Evolutionary conservation across 2,113 vertebrate genomes (phyloP), one percentile per base, ranked within the genome.

Genomic region (Scytalopus superciliaris): DNA sequence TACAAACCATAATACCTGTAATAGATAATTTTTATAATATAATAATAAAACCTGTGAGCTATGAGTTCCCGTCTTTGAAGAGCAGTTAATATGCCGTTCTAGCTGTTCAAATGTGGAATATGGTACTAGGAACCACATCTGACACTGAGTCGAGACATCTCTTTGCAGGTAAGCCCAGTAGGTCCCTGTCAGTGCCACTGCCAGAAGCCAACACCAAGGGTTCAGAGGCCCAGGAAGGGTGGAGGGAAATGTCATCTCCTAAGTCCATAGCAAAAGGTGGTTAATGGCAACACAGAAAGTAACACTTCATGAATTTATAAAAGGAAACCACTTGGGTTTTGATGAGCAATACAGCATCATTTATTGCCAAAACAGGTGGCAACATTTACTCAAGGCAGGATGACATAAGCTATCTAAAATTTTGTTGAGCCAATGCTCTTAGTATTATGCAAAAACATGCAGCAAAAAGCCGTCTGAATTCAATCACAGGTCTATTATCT

Each of bases 261-360:
- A 44, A 22, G 30, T 77, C 42, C 5, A 14, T 7, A 37, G 60
- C 7, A 49, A 30, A 63, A 59, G 2, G 8, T 44, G 3, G 4
- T 33, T 72, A 86, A 31, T 14, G 12, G 23, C 27, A 69, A 18
- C 22, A 52, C 8, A 44, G 42, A 57, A 69, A 57, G 40, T 13
- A 56, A 33, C 2, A 10, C 4, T 17, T 60, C 13, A 47, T 9
- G 62, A 81, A 49, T 7, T 10, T 25, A 16, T 7, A 15, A 27
- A 63, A 68, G 2, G 33, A 24, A 9, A 9, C 7, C 0, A 2
- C 8, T 56, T 31, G 2, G 2, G 3, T 83, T 72, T 53, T 73
- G 50, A 12, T 35, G 53, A 68, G 24, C 22, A 7, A 33, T 39
- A 11, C 2, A 22, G 4, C 13, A 5, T 49, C 14, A 59, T 24